These are phyloP conservation scores for Drosophila malerkotliana DNA, from an alignment of 1,140 invertebrate genomes.

Conservation along the genomic window DNA sequence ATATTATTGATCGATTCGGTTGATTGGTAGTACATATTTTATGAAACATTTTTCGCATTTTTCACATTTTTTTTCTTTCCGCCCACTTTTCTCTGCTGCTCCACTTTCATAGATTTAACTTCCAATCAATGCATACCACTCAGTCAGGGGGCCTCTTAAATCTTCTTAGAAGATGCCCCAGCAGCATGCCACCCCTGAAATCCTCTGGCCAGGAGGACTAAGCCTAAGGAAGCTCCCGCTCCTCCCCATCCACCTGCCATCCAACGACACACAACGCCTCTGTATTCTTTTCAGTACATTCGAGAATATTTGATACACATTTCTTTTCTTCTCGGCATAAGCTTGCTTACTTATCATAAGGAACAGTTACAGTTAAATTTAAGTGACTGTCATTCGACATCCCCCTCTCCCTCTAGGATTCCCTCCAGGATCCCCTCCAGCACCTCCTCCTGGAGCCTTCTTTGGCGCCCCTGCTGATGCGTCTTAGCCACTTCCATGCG, in stretches of 20 bases:
- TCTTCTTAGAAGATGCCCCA: conserved; percentile 14
- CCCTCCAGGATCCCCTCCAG: background rate
- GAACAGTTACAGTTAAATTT: conserved; percentile 60
- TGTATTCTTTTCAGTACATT: background rate
- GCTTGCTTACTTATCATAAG: conserved; percentile 57
- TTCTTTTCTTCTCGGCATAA: conserved; percentile 34
- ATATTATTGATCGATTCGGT: no score
- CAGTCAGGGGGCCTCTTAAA: conserved; percentile 6
- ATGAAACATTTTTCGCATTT: background rate
- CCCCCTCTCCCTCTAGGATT: background rate
- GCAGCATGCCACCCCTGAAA: conserved; percentile 8
- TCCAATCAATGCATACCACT: no score
- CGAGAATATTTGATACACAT: background rate
- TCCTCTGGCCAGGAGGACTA: background rate
- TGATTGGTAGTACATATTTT: no score
- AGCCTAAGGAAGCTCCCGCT: conserved; percentile 1
- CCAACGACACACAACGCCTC: no score
- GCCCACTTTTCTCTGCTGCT: background rate
- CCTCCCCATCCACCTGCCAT: background rate
- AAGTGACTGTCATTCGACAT: conserved; percentile 42
- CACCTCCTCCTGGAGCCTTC: background rate
- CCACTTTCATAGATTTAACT: background rate
- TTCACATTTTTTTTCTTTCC: background rate
- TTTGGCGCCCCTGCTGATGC: conserved; percentile 12
- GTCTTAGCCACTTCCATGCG: conserved; percentile 61